Evolutionary conservation across 2,113 vertebrate genomes (phyloP).

Genomic region (Gobius niger): DNA sequence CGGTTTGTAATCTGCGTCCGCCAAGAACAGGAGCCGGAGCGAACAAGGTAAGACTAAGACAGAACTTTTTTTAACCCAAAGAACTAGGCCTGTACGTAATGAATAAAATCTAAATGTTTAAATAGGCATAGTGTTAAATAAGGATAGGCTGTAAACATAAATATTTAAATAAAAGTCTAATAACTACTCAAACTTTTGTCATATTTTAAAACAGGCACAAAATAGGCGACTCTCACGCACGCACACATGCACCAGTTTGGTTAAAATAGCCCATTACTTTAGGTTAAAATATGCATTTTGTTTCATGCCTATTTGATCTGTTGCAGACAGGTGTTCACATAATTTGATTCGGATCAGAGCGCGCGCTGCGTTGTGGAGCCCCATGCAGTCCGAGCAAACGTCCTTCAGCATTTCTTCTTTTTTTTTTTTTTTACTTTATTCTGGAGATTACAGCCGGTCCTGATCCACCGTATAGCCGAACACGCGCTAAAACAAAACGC

Average conservation of each 20-base stretch:
- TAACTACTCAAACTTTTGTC: not conserved
- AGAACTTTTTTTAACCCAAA: not conserved
- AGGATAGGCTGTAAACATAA: not conserved
- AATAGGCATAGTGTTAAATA: not conserved
- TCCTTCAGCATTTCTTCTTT: conserved; percentile 21
- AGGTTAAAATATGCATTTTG: not conserved
- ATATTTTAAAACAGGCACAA: not conserved
- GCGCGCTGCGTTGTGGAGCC: not conserved
- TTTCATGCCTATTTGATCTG: not conserved
- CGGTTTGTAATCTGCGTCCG: conserved; percentile 6
- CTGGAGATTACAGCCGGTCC: conserved; percentile 45
- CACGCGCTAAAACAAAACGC: conserved; percentile 63
- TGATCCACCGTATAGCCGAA: conserved; percentile 36
- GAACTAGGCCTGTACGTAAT: not conserved
- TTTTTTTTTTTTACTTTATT: conserved; percentile 34
- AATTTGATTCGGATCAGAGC: conserved; percentile 1
- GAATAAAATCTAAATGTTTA: not conserved
- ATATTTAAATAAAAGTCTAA: not conserved
- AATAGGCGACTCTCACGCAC: conserved; percentile 16
- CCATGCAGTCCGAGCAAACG: conserved; percentile 21
- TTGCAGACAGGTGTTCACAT: conserved; percentile 5
- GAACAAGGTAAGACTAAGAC: conserved; percentile 48
- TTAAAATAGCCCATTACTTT: not conserved
- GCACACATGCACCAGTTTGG: not conserved
- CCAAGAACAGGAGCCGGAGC: not conserved